phyloP scores from a whole-genome alignment of 2,113 vertebrate species.

The Scopus umbretta region DNA sequence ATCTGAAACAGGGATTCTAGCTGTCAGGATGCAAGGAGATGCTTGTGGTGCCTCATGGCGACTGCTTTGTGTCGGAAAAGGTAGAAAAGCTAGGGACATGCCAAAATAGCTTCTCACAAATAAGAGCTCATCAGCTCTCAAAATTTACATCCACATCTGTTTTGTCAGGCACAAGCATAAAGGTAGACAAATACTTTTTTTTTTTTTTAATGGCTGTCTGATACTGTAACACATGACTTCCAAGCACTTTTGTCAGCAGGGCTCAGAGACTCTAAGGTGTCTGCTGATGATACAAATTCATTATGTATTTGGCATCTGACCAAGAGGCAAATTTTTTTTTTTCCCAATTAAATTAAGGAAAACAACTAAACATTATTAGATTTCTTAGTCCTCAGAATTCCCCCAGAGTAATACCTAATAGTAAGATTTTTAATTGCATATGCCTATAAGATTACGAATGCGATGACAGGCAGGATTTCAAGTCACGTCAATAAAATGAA shows the following conservation, averaged over 20 bases:
- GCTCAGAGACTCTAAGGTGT: neutral
- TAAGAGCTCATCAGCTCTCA: neutral
- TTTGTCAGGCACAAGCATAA: neutral
- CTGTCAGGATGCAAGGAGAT: neutral
- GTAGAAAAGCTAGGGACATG: neutral
- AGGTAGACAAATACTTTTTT: neutral
- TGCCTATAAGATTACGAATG: neutral
- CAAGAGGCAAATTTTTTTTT: neutral
- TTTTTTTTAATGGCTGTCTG: neutral
- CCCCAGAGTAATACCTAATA: neutral
- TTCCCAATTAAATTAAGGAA: conserved; percentile 16
- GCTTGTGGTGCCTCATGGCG: fast-evolving
- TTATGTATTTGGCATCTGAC: neutral
- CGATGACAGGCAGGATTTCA: neutral
- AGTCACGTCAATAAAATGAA: neutral
- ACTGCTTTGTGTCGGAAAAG: neutral
- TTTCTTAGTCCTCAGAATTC: neutral
- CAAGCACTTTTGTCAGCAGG: neutral
- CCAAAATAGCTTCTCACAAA: neutral
- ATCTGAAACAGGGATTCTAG: neutral
- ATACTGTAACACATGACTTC: neutral
- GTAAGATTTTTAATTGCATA: conserved; percentile 8
- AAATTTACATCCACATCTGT: neutral
- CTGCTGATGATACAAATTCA: neutral
- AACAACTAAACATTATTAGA: conserved; percentile 26